Conservation (phyloP, 2,797 vertebrate genomes). For the Crocodylus rhombifer region DNA sequence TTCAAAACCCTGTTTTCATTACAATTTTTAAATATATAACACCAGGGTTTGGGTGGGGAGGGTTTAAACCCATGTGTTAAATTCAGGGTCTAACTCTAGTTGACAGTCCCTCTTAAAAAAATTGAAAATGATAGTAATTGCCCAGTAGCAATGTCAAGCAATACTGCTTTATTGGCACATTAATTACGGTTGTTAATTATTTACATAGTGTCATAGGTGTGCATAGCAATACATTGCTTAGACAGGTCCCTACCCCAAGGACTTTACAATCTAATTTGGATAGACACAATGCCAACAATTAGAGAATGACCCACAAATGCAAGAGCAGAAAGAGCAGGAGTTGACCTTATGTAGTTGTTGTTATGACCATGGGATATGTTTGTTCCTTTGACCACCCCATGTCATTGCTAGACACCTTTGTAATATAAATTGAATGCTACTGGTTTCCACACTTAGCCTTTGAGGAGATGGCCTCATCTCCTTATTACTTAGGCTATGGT, state of each 20-base stretch:
- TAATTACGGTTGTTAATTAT: slow-evolving; percentile 67
- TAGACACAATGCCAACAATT: slow-evolving; percentile 29
- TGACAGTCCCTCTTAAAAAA: neutral
- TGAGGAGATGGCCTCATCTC: accelerated
- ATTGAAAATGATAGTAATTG: neutral
- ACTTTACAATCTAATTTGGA: slow-evolving; percentile 36
- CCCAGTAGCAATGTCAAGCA: slow-evolving; percentile 48
- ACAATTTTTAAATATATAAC: neutral
- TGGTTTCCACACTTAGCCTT: accelerated
- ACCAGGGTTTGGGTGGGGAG: neutral
- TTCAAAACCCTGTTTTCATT: neutral
- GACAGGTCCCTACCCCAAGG: slow-evolving; percentile 56
- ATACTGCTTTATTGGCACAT: neutral
- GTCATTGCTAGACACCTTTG: neutral
- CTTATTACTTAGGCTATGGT: slow-evolving; percentile 45
- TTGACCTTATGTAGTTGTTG: neutral
- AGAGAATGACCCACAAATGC: slow-evolving; percentile 26
- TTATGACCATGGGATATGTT: slow-evolving; percentile 2
- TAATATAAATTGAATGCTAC: accelerated
- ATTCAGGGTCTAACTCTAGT: neutral
- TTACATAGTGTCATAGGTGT: slow-evolving; percentile 43
- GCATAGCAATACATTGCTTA: slow-evolving; percentile 40
- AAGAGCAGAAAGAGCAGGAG: neutral
- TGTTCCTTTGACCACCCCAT: neutral
- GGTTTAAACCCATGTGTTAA: neutral